phyloP scores from a whole-genome alignment of 1,140 invertebrate genomes.

The Telenomus remus region DNA sequence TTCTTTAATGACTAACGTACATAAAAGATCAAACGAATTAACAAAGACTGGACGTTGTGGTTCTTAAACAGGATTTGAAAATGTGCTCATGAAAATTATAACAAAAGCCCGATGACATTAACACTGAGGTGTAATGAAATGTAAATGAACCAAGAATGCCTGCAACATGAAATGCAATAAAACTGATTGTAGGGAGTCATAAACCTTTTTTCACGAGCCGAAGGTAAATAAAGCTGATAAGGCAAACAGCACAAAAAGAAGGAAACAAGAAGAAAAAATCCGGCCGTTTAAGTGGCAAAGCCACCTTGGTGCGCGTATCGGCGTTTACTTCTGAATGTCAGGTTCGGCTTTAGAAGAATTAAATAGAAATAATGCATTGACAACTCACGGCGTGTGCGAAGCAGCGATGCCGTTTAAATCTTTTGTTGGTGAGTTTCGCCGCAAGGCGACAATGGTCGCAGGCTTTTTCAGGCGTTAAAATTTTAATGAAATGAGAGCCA shows the following conservation, averaged over 20 bases:
- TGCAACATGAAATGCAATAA: too few relatives aligned
- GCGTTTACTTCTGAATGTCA: slow-evolving; percentile 19
- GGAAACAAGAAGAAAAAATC: background rate
- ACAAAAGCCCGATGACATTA: too few relatives aligned
- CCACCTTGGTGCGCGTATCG: slow-evolving; percentile 19
- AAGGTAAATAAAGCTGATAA: slow-evolving; percentile 34
- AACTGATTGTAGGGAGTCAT: background rate
- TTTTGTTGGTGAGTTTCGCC: slow-evolving; percentile 24
- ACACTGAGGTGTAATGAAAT: too few relatives aligned
- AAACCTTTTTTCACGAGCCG: slow-evolving; percentile 13
- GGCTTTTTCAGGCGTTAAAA: slow-evolving; percentile 17
- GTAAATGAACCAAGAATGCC: too few relatives aligned
- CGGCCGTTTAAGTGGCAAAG: slow-evolving; percentile 17
- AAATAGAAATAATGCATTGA: slow-evolving; percentile 35
- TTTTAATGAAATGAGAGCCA: slow-evolving; percentile 40
- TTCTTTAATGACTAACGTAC: too few relatives aligned
- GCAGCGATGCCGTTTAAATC: slow-evolving; percentile 19
- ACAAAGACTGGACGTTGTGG: too few relatives aligned
- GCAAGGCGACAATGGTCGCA: slow-evolving; percentile 10
- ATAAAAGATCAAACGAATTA: too few relatives aligned
- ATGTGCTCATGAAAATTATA: too few relatives aligned
- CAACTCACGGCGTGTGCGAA: slow-evolving; percentile 15
- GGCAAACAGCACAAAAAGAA: slow-evolving; percentile 10
- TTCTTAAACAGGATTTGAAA: too few relatives aligned
- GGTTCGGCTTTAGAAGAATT: slow-evolving; percentile 14